A percentile compares a stretch with the other conserved stretches of the same genome.
These are phyloP conservation scores for Anomalospiza imberbis DNA, from an alignment of 2,797 vertebrate species.

Conservation along the genomic window DNA sequence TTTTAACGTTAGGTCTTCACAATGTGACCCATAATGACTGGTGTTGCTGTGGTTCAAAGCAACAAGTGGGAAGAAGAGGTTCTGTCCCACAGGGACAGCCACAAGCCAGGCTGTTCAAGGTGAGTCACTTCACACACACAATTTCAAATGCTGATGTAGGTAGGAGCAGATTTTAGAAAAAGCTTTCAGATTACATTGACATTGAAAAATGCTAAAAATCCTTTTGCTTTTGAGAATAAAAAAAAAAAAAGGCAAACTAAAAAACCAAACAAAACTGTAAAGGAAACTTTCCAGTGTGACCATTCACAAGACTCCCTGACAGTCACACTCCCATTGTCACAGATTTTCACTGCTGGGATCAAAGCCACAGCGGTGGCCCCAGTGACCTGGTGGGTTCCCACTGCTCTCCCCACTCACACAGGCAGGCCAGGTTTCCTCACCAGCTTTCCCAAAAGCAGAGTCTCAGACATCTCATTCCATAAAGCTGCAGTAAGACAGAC, in stretches of 20 bases:
- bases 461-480: neutral
- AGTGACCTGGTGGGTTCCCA: fast-evolving
- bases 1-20: neutral
- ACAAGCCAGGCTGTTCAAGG: neutral
- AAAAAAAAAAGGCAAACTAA: fast-evolving
- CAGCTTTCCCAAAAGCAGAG: neutral
- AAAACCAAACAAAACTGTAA: neutral
- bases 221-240: neutral
- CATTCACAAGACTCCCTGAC: neutral
- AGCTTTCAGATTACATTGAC: fast-evolving
- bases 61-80: neutral
- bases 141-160: neutral
- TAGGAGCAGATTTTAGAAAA: neutral
- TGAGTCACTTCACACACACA: neutral
- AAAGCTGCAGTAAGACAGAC: neutral
- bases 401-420: neutral
- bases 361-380: neutral
- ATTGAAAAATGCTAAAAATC: neutral
- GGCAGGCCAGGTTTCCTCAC: neutral
- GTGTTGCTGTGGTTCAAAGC: neutral
- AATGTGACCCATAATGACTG: neutral
- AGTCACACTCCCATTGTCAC: too few relatives aligned
- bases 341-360: neutral
- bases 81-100: neutral
- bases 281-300: neutral